phyloP scores from a whole-genome alignment of 1,140 invertebrate species.

The Bombus pyrosoma region DNA sequence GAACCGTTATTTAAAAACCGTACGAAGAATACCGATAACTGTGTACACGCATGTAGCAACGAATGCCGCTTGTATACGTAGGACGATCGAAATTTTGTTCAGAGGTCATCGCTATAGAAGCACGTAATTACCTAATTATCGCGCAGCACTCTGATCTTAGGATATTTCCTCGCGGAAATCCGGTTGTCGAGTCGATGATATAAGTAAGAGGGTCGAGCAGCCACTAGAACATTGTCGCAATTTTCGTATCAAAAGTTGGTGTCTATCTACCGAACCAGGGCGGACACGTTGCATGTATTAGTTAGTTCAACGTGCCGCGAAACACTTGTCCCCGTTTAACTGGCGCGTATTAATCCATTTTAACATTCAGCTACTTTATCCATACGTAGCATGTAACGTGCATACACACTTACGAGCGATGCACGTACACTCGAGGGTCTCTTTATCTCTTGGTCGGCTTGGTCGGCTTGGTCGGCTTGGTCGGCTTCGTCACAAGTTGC shows the following conservation, averaged over 20 bases:
- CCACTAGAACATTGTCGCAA: conserved; percentile 31
- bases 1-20: too few species aligned
- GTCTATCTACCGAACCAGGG: conserved; percentile 4
- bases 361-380: conserved; percentile 29
- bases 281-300: neutral
- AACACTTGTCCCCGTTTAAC: conserved; percentile 45
- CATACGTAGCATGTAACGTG: neutral
- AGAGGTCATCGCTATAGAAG: neutral
- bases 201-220: conserved; percentile 42
- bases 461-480: too few species aligned
- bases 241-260: conserved; percentile 33
- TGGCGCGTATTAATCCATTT: conserved; percentile 44
- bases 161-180: neutral
- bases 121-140: neutral
- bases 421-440: conserved; percentile 26
- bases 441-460: conserved; percentile 24
- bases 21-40: too few species aligned
- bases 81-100: too few species aligned
- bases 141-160: neutral
- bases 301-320: conserved; percentile 13
- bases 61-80: too few species aligned
- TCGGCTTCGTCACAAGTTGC: neutral
- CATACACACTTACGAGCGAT: conserved; percentile 3
- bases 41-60: too few species aligned
- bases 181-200: neutral